Conservation (phyloP, 2,888 invertebrate genomes). For the Escarpia spicata region DNA sequence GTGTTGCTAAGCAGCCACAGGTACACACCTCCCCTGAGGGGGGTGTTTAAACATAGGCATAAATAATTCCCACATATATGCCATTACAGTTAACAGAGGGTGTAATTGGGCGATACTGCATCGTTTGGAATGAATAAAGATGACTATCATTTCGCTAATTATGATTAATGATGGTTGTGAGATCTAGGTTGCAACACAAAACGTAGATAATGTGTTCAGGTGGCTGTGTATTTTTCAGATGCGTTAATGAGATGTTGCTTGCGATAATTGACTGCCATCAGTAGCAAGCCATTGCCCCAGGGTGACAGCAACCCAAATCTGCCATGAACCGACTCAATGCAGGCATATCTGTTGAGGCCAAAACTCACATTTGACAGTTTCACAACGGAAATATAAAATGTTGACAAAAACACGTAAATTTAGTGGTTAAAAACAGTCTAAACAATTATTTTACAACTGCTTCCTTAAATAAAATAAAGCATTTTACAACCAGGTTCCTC, state of each 20-base stretch:
- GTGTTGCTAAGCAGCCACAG: background rate
- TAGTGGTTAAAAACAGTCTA: too few relatives aligned
- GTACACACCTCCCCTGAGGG: background rate
- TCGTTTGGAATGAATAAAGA: background rate
- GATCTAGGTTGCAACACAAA: background rate
- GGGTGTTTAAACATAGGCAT: background rate
- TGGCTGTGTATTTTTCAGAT: background rate
- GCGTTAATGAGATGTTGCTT: background rate
- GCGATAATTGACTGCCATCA: background rate
- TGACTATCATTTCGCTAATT: background rate
- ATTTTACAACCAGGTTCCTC: too few relatives aligned
- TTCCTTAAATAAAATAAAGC: too few relatives aligned
- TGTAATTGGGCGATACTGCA: background rate
- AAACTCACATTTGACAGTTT: background rate
- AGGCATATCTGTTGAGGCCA: background rate
- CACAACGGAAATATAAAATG: too few relatives aligned
- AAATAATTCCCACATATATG: background rate
- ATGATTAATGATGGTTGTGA: background rate
- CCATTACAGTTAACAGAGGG: background rate
- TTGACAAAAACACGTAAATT: too few relatives aligned
- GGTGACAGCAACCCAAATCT: constrained; percentile 12
- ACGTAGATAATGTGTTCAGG: background rate
- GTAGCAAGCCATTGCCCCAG: background rate
- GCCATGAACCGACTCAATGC: background rate
- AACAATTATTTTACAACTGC: too few relatives aligned